These are phyloP conservation scores for Tineola bisselliella DNA, from an alignment of 2,888 invertebrate genomes.

Conservation along the genomic window DNA sequence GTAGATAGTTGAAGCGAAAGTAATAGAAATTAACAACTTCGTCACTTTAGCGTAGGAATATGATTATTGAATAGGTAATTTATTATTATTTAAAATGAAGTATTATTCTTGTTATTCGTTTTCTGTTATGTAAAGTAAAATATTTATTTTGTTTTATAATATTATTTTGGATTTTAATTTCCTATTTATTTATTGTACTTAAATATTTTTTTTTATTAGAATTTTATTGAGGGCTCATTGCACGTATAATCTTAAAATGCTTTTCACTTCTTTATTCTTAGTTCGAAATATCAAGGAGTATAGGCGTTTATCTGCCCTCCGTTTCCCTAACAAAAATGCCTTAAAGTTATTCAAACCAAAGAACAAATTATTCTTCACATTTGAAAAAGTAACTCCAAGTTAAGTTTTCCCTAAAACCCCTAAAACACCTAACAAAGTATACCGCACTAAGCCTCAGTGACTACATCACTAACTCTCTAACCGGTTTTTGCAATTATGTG, in stretches of 20 bases:
- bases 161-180: not conserved
- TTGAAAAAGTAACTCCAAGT: not conserved
- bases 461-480: constrained; percentile 52
- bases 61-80: not conserved
- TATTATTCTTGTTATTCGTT: not conserved
- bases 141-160: not conserved
- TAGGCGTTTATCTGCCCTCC: not conserved
- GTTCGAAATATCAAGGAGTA: not conserved
- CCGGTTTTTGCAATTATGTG: constrained; percentile 26
- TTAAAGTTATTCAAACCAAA: not conserved
- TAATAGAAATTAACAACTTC: not conserved
- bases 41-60: not conserved
- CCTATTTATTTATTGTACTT: not conserved
- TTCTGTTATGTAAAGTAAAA: not conserved
- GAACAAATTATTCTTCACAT: not conserved
- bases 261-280: not conserved
- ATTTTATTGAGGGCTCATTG: not conserved
- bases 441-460: constrained; percentile 20
- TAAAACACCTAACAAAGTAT: not conserved
- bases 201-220: not conserved
- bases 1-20: not conserved
- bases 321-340: not conserved
- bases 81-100: not conserved
- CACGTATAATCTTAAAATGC: not conserved
- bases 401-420: not conserved